phyloP scores from a whole-genome alignment of 2,113 vertebrate genomes.

The Gymnocephalus cernua region DNA sequence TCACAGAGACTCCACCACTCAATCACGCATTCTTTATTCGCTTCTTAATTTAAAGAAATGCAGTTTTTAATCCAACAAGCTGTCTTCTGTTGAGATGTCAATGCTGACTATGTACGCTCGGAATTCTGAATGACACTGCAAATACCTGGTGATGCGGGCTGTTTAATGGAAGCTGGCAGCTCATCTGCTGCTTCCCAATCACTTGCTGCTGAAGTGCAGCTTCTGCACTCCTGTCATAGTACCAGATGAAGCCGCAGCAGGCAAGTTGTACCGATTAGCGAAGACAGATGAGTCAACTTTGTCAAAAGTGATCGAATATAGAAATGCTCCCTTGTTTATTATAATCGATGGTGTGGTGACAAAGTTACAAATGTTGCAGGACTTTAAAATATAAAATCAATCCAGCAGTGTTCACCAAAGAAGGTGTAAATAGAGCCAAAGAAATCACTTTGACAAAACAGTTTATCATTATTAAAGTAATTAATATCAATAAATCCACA shows the following conservation, averaged over 20 bases:
- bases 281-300: conserved; percentile 42
- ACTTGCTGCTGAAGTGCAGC: conserved; percentile 24
- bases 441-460: neutral
- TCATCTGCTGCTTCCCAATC: conserved; percentile 49
- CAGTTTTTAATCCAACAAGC: conserved; percentile 60
- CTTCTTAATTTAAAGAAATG: conserved; percentile 52
- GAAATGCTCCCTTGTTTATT: neutral
- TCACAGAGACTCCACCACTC: conserved; percentile 37
- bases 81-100: conserved; percentile 46
- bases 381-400: neutral
- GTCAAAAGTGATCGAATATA: conserved; percentile 11
- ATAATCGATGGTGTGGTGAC: conserved; percentile 11
- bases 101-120: conserved; percentile 37
- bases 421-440: neutral
- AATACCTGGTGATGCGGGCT: conserved; percentile 41
- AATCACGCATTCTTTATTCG: conserved; percentile 38
- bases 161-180: conserved; percentile 64
- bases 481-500: neutral
- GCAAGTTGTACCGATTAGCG: conserved; percentile 19
- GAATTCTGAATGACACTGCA: conserved; percentile 58
- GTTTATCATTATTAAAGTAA: neutral
- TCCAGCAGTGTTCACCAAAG: neutral
- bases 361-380: neutral
- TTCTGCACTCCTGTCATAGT: conserved; percentile 26
- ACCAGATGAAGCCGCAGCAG: conserved; percentile 35